Evolutionary conservation across 2,888 invertebrate genomes (phyloP), one percentile per base, ranked within the genome.

Genomic region (Gastracanthus pulcherrimus): DNA sequence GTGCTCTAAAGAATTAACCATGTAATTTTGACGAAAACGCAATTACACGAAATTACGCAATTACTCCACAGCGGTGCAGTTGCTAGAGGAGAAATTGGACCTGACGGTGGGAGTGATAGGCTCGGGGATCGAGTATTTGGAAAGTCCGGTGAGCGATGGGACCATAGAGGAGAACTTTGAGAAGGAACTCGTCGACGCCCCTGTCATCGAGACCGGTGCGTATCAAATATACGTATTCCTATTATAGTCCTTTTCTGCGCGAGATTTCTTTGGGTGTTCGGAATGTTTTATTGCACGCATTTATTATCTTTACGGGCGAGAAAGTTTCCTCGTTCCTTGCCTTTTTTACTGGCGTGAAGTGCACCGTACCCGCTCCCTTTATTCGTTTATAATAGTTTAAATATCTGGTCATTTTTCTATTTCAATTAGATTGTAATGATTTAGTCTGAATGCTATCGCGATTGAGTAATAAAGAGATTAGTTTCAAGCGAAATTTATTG

Each of bases 101-200:
- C 86, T 91, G 81, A 88, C 88, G 80, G 88, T 86, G 83, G 89
- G 88, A 66, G 89, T 87, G 13, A 86, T 87, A 2, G 91, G 89
- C 72, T 89, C 89, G 29, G 91, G 92, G 9, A 83, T 83, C 23
- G 88, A 91, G 86, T 93, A 93, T 87, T 86, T 95, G 87, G 94
- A 94, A 86, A 94, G 95, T 75, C 95, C 96, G 5, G 95, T 96
- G 69, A 95, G 96, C 81, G 97, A 97, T 92, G 97, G 97, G 74
- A 96, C 97, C 2, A 96, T 97, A 82, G 97, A 98, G 89, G 97
- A 98, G 88, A 97, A 98, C 91, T 98, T 97, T 92, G 98, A 98
- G 91, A 96, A 96, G 89, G 96, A 97, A 88, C 93, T 98, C 23
- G 96, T 96, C 11, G 94, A 94, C 85, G 94, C 95, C 19, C 94